Percentiles rank a stretch among this genome's conserved stretches.
Evolutionary conservation across 2,888 invertebrate genomes (phyloP).

Genomic region (Eupithecia dodoneata): DNA sequence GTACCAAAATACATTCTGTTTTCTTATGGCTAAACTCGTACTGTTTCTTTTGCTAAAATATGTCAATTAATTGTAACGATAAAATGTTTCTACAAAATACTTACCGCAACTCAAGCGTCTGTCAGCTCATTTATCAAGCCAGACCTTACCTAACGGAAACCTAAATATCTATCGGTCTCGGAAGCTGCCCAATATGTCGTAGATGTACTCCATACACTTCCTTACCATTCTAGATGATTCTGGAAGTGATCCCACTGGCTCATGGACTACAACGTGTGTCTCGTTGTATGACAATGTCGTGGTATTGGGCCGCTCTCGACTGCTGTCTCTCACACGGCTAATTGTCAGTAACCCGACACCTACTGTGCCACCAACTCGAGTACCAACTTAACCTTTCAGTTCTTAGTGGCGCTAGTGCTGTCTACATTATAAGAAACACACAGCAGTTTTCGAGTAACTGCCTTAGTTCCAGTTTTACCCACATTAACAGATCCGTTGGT

Average conservation of each 20-base stretch:
- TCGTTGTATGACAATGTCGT: constrained; percentile 29
- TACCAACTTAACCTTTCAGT: constrained; percentile 4
- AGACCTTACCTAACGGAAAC: not conserved
- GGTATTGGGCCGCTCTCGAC: constrained; percentile 56
- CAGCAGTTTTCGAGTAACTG: not conserved
- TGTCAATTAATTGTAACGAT: too few relatives aligned
- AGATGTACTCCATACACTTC: not conserved
- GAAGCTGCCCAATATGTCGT: not conserved
- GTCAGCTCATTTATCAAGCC: too few relatives aligned
- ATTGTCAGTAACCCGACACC: constrained; percentile 70
- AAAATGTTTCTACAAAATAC: too few relatives aligned
- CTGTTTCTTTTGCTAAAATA: too few relatives aligned
- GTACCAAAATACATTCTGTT: too few relatives aligned
- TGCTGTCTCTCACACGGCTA: constrained; percentile 67
- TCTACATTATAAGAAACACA: constrained; percentile 2
- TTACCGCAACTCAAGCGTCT: too few relatives aligned
- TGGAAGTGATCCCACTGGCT: constrained; percentile 34
- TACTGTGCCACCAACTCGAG: constrained; percentile 47
- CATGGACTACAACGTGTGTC: constrained; percentile 22
- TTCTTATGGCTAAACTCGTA: too few relatives aligned
- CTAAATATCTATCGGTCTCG: not conserved
- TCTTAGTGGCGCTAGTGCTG: not conserved
- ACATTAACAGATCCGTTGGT: not conserved
- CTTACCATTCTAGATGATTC: not conserved
- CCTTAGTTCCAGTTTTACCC: not conserved